phyloP scores from a whole-genome alignment of 1,140 invertebrate genomes.

The Cydia fagiglandana region DNA sequence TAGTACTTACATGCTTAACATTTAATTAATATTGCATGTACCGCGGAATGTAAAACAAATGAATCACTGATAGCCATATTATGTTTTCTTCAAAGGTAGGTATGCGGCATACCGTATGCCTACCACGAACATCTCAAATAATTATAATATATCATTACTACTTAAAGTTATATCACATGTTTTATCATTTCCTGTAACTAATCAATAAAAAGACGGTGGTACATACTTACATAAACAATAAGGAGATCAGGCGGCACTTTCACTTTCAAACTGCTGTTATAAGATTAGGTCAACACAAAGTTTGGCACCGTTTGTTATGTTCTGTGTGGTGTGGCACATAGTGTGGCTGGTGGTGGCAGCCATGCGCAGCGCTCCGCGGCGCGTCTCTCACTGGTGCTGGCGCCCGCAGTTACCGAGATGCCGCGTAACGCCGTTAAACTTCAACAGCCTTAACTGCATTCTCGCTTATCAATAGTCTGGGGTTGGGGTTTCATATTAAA shows the following conservation, averaged over 20 bases:
- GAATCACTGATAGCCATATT: background rate
- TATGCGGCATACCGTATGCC: background rate
- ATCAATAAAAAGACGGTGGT: background rate
- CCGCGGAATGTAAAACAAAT: background rate
- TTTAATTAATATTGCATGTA: background rate
- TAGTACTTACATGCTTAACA: background rate
- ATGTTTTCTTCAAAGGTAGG: background rate
- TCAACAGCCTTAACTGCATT: conserved; percentile 36
- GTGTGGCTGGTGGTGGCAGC: conserved; percentile 17
- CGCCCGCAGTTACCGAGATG: conserved; percentile 21
- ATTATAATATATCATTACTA: background rate
- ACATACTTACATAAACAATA: conserved; percentile 4
- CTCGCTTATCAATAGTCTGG: background rate
- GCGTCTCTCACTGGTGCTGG: conserved; percentile 58
- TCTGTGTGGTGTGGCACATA: background rate
- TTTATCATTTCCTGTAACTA: background rate
- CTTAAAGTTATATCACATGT: background rate
- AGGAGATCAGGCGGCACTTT: background rate
- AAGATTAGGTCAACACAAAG: conserved; percentile 21
- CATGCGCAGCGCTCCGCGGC: conserved; percentile 67
- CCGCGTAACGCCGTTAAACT: conserved; percentile 34
- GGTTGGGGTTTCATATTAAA: background rate
- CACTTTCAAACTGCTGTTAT: conserved; percentile 25
- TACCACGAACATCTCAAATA: background rate
- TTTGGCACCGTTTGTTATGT: conserved; percentile 48